Evolutionary conservation across 2,797 vertebrate genomes (phyloP), one percentile per base, ranked within the genome.

Genomic region (Acrocephalus scirpaceus): DNA sequence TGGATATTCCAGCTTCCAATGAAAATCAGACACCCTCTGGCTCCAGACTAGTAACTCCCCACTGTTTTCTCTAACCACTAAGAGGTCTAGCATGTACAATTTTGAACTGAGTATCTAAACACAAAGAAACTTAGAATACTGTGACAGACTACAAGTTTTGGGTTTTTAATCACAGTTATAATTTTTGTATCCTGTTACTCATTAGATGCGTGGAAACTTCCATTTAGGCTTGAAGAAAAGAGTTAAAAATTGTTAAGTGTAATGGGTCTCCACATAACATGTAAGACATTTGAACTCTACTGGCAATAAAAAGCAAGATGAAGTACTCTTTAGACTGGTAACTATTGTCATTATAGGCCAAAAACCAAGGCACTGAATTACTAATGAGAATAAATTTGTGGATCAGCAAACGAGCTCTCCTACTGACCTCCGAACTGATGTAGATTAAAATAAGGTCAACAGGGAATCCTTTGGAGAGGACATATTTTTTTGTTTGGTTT

Each of bases 61-160:
- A 93, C 95, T 96, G 96, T 90, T 97, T 93, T 88, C 67, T 25
- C 67, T 93, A 96, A 97, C 94, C 95, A 95, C 96, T 86, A 93
- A 95, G 93, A 96, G 70, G 90, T 95, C 95, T 96, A 95, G 77
- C 88, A 86, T 0, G 1, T 88, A 90, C 86, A 76, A 79, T 93
- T 96, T 94, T 96, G 83, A 92, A 54, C 70, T 32, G 76, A 92
- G 64, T 93, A 76, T 90, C 85, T 67, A 88, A 92, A 95, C 45
- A 94, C 36, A 95, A 94, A 91, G 70, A 94, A 70, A 95, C 83
- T 70, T 88, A 66, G 79, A 93, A 82, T 90, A 72, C 54, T 83
- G 13, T 72, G 66, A 75, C 40, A 75, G 72, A 81, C 36, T 92
- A 60, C 1, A 11, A 88, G 47, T 80, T 88, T 86, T 61, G 32